Percentiles rank a stretch among this genome's conserved stretches.
phyloP scores from a whole-genome alignment of 1,140 invertebrate species.

The Popillia japonica region DNA sequence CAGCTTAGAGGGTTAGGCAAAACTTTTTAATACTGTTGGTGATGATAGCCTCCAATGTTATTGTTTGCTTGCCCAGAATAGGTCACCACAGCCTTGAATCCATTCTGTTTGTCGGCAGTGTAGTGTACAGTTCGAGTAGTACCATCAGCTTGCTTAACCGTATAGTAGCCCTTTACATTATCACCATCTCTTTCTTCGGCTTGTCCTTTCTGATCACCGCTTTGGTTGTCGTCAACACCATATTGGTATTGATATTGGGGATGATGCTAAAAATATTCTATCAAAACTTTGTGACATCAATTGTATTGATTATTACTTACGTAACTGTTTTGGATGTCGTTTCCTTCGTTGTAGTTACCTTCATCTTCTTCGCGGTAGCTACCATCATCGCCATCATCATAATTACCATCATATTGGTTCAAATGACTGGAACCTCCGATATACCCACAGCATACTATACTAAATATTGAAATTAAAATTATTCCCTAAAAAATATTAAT shows the following conservation, averaged over 20 bases:
- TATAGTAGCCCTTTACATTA: slow-evolving; percentile 42
- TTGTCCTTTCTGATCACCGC: slow-evolving; percentile 67
- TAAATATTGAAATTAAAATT: not conserved
- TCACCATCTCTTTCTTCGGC: slow-evolving; percentile 43
- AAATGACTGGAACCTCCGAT: too few species aligned
- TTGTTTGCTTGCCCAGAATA: slow-evolving; percentile 22
- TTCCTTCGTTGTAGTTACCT: not conserved
- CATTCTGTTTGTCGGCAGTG: slow-evolving; percentile 64
- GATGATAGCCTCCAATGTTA: not conserved
- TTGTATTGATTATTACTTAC: too few species aligned
- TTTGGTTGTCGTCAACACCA: slow-evolving; percentile 72
- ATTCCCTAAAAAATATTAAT: not conserved
- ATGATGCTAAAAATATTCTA: not conserved
- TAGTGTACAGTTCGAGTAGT: slow-evolving; percentile 64
- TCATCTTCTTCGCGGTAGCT: slow-evolving; percentile 2
- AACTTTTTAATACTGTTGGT: not conserved
- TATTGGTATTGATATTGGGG: slow-evolving; percentile 72
- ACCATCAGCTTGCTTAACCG: slow-evolving; percentile 62
- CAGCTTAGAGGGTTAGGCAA: not conserved
- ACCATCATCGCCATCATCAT: slow-evolving; percentile 3
- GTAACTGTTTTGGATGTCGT: not conserved
- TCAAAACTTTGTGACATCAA: too few species aligned
- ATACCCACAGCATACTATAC: not conserved
- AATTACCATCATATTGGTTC: not conserved
- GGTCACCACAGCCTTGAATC: slow-evolving; percentile 50